These are phyloP conservation scores for Leptinotarsa juncta DNA, from an alignment of 2,888 invertebrate genomes.

Conservation along the genomic window DNA sequence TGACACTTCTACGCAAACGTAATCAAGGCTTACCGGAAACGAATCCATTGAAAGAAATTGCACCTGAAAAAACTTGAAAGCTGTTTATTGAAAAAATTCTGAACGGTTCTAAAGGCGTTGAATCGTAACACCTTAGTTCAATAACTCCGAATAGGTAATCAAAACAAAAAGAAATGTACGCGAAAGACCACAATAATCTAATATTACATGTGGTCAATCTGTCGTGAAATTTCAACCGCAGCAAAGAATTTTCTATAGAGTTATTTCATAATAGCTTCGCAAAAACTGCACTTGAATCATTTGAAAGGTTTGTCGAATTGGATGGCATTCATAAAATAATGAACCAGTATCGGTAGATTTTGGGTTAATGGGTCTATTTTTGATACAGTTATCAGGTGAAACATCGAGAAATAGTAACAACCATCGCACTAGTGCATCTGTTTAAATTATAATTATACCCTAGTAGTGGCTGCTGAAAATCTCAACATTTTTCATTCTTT, in stretches of 20 bases:
- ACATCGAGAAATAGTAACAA: too few species aligned
- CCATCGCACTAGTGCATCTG: too few species aligned
- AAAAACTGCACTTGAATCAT: slow-evolving; percentile 12
- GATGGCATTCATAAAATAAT: too few species aligned
- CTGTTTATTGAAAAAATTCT: not conserved
- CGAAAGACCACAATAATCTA: slow-evolving; percentile 35
- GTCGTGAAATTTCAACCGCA: slow-evolving; percentile 34
- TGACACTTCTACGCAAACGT: not conserved
- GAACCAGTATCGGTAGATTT: too few species aligned
- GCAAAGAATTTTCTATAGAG: slow-evolving; percentile 29
- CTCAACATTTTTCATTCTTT: too few species aligned
- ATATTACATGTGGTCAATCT: slow-evolving; percentile 41
- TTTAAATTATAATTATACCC: too few species aligned
- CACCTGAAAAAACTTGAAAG: slow-evolving; percentile 13
- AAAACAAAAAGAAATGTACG: slow-evolving; percentile 25
- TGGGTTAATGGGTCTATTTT: too few species aligned
- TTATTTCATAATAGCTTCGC: slow-evolving; percentile 2
- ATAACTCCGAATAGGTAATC: slow-evolving; percentile 29
- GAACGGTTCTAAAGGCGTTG: slow-evolving; percentile 29
- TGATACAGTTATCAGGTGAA: too few species aligned
- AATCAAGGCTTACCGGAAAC: not conserved
- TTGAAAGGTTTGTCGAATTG: not conserved
- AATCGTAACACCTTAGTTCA: slow-evolving; percentile 34
- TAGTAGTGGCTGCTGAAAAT: too few species aligned
- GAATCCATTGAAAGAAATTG: not conserved